These are phyloP conservation scores for Diarsia rubi DNA, from an alignment of 2,888 invertebrate species.

Conservation along the genomic window DNA sequence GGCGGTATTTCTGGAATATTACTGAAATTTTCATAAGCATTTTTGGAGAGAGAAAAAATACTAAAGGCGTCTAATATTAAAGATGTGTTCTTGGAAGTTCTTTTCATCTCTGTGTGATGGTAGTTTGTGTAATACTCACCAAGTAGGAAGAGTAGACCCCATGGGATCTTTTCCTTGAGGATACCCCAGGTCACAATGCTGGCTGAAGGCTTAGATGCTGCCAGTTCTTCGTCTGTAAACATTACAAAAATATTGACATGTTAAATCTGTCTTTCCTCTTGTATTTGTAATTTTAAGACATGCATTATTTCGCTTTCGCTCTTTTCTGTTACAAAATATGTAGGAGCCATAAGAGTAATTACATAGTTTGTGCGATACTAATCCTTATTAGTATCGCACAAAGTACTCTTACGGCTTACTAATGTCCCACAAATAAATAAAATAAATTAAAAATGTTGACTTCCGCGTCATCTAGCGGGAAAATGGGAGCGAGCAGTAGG, in stretches of 20 bases:
- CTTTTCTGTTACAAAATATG: neutral
- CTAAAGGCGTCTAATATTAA: neutral
- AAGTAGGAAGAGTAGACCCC: slow-evolving; percentile 96
- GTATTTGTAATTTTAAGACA: neutral
- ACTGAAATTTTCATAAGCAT: neutral
- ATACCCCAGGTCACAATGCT: slow-evolving; percentile 96
- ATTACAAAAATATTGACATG: neutral
- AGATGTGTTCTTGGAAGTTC: neutral
- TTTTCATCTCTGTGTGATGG: neutral
- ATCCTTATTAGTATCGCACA: too few species aligned
- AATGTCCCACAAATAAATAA: too few species aligned
- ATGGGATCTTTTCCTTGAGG: slow-evolving; percentile 96
- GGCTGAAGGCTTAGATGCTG: slow-evolving; percentile 92
- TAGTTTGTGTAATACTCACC: slow-evolving; percentile 83
- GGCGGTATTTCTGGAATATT: neutral
- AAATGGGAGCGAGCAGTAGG: too few species aligned
- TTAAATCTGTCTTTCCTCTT: neutral
- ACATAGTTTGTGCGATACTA: too few species aligned
- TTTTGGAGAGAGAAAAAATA: neutral
- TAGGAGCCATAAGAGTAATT: too few species aligned
- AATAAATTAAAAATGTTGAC: too few species aligned
- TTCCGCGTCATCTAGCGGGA: too few species aligned
- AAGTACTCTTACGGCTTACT: too few species aligned
- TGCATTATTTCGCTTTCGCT: neutral
- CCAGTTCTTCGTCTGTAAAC: slow-evolving; percentile 87